A percentile compares a stretch with the other conserved stretches of the same genome.
Conservation (phyloP, 2,113 vertebrate species). For the Craseonycteris thonglongyai region DNA sequence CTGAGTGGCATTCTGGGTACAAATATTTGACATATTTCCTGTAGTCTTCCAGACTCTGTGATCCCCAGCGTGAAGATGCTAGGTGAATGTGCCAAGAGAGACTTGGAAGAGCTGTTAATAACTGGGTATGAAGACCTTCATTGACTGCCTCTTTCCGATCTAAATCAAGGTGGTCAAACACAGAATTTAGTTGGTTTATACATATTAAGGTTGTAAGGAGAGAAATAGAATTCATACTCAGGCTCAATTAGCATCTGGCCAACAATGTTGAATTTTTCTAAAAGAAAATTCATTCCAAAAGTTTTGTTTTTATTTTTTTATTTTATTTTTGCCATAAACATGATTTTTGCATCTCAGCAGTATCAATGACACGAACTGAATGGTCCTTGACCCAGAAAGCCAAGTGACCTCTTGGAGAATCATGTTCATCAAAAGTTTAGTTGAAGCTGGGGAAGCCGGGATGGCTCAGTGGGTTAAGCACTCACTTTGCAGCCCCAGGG, state of each 20-base stretch:
- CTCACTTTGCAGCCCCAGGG: too few species aligned
- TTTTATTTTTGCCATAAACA: background rate
- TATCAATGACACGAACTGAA: background rate
- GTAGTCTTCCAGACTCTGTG: background rate
- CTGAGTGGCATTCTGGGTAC: background rate
- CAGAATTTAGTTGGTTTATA: background rate
- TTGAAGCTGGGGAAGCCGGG: too few species aligned
- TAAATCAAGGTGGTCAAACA: background rate
- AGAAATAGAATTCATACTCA: background rate
- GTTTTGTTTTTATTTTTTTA: background rate
- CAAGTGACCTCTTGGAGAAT: background rate
- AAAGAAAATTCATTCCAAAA: background rate
- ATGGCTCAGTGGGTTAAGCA: too few species aligned
- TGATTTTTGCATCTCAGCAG: background rate
- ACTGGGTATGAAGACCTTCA: background rate
- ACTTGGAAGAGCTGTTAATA: background rate
- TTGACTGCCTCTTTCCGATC: background rate
- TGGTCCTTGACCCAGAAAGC: background rate
- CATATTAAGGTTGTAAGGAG: background rate
- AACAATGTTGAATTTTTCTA: background rate
- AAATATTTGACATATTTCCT: background rate
- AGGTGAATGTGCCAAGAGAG: background rate
- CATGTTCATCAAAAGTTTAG: background rate
- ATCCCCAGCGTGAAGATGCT: background rate
- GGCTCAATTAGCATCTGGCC: background rate